Percentiles rank a stretch among this genome's conserved stretches.
phyloP scores from a whole-genome alignment of 2,113 vertebrate species.

The Pholis gunnellus region DNA sequence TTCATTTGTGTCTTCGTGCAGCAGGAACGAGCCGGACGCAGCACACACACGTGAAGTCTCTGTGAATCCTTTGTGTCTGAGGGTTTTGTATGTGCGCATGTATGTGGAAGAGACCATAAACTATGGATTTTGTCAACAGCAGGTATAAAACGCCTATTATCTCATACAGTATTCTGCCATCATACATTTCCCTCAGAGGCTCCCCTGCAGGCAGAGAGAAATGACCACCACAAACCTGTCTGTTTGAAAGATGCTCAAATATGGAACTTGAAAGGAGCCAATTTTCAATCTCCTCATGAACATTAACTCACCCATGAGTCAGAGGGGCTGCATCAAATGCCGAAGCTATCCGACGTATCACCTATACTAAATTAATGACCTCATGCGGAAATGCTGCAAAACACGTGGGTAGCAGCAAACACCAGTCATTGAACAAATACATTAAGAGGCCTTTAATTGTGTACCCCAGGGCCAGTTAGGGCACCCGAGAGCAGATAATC shows the following conservation, averaged over 20 bases:
- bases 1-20: not conserved
- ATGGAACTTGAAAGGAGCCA: slow-evolving; percentile 48
- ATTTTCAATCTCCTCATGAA: slow-evolving; percentile 60
- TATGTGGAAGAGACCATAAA: slow-evolving; percentile 54
- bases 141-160: slow-evolving; percentile 70
- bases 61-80: not conserved
- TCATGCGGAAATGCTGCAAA: slow-evolving; percentile 7
- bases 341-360: slow-evolving; percentile 16
- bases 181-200: slow-evolving; percentile 38
- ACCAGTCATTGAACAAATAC: slow-evolving; percentile 7
- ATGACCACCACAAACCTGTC: slow-evolving; percentile 76
- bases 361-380: slow-evolving; percentile 14
- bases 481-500: not conserved
- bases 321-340: slow-evolving; percentile 42
- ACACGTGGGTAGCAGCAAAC: slow-evolving; percentile 15
- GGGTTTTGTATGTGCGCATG: slow-evolving; percentile 18
- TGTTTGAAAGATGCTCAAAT: slow-evolving; percentile 72
- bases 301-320: slow-evolving; percentile 56
- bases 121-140: slow-evolving; percentile 60
- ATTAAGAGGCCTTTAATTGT: slow-evolving; percentile 17
- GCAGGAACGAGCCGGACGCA: not conserved
- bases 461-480: not conserved
- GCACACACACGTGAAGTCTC: not conserved
- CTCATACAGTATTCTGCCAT: slow-evolving; percentile 45
- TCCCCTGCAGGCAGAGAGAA: slow-evolving; percentile 50